Conservation (phyloP, 2,113 vertebrate genomes). For the Melanotaenia duboulayi region DNA sequence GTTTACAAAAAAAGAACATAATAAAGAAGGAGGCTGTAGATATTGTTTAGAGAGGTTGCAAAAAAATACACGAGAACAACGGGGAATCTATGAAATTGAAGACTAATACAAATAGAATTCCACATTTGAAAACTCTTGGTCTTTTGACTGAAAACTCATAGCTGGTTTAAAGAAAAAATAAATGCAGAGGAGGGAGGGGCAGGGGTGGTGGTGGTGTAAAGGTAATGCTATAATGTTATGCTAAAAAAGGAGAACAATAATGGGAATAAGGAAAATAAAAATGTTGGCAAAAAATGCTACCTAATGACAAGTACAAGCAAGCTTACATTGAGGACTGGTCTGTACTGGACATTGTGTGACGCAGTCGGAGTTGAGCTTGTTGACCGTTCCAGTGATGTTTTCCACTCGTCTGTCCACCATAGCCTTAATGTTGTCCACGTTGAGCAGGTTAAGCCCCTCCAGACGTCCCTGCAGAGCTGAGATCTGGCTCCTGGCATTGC, state of each 20-base stretch:
- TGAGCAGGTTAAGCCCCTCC: constrained; percentile 87
- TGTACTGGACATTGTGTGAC: constrained; percentile 82
- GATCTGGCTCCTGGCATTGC: constrained; percentile 89
- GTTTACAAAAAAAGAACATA: constrained; percentile 17
- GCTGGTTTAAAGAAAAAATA: too few species aligned
- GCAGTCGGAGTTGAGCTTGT: constrained; percentile 87
- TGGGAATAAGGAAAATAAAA: neutral
- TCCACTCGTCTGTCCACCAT: constrained; percentile 89
- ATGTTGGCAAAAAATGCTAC: neutral
- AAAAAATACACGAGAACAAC: constrained; percentile 6
- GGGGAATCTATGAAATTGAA: neutral
- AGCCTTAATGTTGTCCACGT: constrained; percentile 88
- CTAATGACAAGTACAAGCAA: neutral
- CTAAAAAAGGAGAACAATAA: neutral
- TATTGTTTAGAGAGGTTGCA: constrained; percentile 12
- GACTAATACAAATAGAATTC: too few species aligned
- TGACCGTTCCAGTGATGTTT: constrained; percentile 87
- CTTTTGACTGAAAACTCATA: too few species aligned
- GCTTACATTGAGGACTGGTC: constrained; percentile 74
- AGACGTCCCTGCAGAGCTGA: constrained; percentile 86
- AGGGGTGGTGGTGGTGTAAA: constrained; percentile 12
- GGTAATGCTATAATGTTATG: neutral
- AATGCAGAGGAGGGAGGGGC: too few species aligned
- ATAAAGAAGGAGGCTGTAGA: constrained; percentile 4
- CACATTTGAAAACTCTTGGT: too few species aligned